These are phyloP conservation scores for Gorilla gorilla DNA, from an alignment of 2,113 vertebrate genomes.

Conservation along the genomic window DNA sequence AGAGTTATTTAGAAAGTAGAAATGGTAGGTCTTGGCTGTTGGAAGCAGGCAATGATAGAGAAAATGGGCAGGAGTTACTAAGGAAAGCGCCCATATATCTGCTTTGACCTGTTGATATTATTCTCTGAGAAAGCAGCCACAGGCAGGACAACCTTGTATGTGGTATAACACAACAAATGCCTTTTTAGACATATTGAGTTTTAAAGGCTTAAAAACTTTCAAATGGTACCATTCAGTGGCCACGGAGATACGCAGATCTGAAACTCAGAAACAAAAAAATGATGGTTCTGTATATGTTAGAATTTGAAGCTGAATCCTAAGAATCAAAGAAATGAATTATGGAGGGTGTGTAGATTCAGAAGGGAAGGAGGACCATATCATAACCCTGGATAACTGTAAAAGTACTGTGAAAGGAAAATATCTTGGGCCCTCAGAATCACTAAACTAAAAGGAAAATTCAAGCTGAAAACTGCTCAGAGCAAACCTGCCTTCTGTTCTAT, in stretches of 20 bases:
- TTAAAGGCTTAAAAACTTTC: background rate
- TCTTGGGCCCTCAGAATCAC: no score
- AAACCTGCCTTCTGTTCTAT: no score
- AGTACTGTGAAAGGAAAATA: background rate
- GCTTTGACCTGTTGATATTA: background rate
- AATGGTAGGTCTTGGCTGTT: background rate
- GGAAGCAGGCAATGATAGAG: background rate
- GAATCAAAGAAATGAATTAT: background rate
- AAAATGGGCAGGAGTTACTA: background rate
- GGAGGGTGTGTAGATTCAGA: background rate
- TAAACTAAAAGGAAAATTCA: no score
- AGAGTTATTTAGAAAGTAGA: background rate
- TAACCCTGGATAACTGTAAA: background rate
- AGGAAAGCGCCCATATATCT: background rate
- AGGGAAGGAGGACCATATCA: background rate
- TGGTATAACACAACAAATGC: background rate
- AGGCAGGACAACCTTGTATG: background rate
- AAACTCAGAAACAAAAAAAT: background rate
- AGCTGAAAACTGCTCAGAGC: no score
- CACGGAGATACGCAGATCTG: background rate
- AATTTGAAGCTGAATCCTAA: background rate
- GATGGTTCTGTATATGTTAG: background rate
- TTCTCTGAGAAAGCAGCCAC: background rate
- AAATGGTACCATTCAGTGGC: background rate
- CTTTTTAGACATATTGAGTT: background rate